Conservation (phyloP, 2,888 invertebrate species). For the Tholera decimalis region DNA sequence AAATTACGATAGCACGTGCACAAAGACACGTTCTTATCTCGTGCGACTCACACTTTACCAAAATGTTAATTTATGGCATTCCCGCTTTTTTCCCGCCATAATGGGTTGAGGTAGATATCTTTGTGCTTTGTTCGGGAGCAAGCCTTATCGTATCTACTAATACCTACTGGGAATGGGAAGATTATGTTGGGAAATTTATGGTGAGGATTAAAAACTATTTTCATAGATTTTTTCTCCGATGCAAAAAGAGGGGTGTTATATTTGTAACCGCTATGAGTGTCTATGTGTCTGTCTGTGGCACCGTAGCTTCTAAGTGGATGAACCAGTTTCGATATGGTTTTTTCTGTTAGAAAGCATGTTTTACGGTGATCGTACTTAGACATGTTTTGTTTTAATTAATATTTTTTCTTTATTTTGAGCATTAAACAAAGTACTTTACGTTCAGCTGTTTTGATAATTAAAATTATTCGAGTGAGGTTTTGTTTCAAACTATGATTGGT, state of each 20-base stretch:
- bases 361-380: too few species aligned
- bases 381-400: too few species aligned
- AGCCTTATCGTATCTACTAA: slow-evolving; percentile 44
- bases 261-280: too few species aligned
- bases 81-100: slow-evolving; percentile 66
- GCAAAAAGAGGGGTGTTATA: too few species aligned
- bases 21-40: slow-evolving; percentile 77
- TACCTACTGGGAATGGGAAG: slow-evolving; percentile 35
- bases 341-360: too few species aligned
- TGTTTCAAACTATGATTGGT: background rate
- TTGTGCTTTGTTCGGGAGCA: slow-evolving; percentile 54
- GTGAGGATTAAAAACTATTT: slow-evolving; percentile 45
- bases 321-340: too few species aligned
- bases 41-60: slow-evolving; percentile 72
- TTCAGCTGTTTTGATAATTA: too few species aligned
- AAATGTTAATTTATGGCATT: slow-evolving; percentile 78
- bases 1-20: slow-evolving; percentile 71
- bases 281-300: too few species aligned
- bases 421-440: too few species aligned
- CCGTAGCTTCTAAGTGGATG: too few species aligned
- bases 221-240: background rate
- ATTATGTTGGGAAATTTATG: slow-evolving; percentile 37
- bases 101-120: slow-evolving; percentile 68
- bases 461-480: background rate
- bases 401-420: too few species aligned